Conservation (phyloP, 2,888 invertebrate genomes). For the Atrina japonica region DNA sequence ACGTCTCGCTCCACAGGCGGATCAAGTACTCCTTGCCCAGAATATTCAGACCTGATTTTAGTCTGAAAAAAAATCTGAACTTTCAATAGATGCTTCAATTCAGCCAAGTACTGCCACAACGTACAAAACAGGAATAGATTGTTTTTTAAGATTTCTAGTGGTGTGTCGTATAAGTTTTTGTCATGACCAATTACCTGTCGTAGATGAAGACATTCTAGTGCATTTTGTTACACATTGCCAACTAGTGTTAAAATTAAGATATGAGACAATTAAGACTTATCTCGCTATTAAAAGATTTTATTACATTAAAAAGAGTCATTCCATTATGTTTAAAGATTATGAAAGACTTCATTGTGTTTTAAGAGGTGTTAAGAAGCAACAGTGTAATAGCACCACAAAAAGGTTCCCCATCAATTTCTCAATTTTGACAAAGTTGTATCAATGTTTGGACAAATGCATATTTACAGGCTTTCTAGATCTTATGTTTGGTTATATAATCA, state of each 20-base stretch:
- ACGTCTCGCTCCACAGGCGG: constrained; percentile 16
- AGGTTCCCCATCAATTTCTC: constrained; percentile 8
- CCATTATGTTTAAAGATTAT: neutral
- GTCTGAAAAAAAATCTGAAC: neutral
- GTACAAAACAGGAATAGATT: constrained; percentile 17
- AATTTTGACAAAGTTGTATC: too few species aligned
- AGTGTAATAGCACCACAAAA: neutral
- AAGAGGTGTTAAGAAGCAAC: constrained; percentile 7
- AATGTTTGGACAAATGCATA: neutral
- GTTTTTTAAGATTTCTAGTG: constrained; percentile 15
- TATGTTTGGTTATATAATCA: neutral
- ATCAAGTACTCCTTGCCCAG: constrained; percentile 8
- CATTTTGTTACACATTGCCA: constrained; percentile 14
- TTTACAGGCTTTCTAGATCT: constrained; percentile 14
- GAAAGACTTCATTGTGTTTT: constrained; percentile 7
- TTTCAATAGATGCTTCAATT: neutral
- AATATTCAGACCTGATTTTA: constrained; percentile 4
- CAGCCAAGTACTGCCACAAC: neutral
- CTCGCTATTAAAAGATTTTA: constrained; percentile 4
- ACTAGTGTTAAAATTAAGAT: neutral
- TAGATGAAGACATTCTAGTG: constrained; percentile 14
- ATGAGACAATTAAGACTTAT: neutral
- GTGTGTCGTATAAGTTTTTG: neutral
- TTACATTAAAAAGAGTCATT: neutral
- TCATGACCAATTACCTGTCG: neutral